These are phyloP conservation scores for Nanorana parkeri DNA, from an alignment of 2,113 vertebrate species.

Conservation along the genomic window DNA sequence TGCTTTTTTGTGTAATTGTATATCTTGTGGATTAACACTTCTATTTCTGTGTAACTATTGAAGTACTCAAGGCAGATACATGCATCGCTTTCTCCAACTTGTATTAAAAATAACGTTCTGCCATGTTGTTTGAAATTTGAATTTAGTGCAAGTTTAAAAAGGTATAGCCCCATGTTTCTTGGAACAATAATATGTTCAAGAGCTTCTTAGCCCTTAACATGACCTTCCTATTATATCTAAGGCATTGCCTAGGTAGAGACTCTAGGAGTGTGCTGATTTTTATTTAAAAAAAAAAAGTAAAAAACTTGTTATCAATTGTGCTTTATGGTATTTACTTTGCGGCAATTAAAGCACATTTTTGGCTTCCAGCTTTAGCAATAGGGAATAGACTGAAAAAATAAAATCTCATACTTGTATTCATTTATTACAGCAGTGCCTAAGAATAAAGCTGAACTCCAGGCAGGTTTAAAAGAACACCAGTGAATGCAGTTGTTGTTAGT, in stretches of 20 bases:
- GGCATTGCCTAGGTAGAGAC: constrained; percentile 27
- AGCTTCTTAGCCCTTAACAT: constrained; percentile 44
- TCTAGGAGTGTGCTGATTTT: background rate
- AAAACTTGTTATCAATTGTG: background rate
- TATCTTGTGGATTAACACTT: constrained; percentile 25
- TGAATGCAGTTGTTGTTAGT: no score
- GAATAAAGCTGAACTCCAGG: no score
- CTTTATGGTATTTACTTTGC: constrained; percentile 37
- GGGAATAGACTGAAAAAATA: no score
- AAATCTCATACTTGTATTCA: no score
- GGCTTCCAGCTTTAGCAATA: background rate
- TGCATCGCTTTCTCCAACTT: background rate
- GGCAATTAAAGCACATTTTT: constrained; percentile 9
- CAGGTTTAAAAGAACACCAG: no score
- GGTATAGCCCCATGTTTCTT: constrained; percentile 24
- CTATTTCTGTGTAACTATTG: constrained; percentile 2
- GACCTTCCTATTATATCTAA: constrained; percentile 31
- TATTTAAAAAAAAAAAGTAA: background rate
- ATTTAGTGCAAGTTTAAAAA: no score
- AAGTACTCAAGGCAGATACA: background rate
- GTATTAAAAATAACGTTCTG: no score
- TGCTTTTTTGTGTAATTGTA: constrained; percentile 14
- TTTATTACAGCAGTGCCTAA: no score
- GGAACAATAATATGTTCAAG: constrained; percentile 18
- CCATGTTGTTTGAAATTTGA: no score